Conservation (phyloP, 2,113 vertebrate species). For the Tragelaphus strepsiceros region DNA sequence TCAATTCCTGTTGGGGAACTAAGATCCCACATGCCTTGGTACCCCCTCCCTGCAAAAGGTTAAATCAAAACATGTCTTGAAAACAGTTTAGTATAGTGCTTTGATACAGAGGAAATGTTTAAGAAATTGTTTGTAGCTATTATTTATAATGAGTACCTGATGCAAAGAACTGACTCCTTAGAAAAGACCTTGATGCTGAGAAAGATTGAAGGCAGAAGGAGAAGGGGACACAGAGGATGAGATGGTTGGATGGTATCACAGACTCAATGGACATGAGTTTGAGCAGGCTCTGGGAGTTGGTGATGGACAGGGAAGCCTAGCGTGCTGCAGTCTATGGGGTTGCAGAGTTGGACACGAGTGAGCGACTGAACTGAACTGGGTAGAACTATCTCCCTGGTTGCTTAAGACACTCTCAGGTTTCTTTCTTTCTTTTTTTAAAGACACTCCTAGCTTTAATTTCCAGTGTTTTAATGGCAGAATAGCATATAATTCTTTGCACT, state of each 20-base stretch:
- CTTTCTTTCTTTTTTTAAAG: neutral
- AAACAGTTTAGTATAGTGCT: neutral
- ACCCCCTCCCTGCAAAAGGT: neutral
- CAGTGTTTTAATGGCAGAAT: neutral
- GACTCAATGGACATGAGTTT: neutral
- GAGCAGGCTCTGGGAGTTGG: neutral
- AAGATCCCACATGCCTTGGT: neutral
- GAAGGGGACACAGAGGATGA: neutral
- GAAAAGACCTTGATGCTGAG: neutral
- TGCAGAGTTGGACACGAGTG: neutral
- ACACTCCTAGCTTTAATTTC: neutral
- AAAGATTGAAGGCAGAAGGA: neutral
- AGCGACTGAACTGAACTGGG: neutral
- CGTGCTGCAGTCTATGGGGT: neutral
- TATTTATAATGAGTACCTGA: neutral
- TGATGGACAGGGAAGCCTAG: neutral
- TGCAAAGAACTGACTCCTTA: neutral
- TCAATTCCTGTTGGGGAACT: neutral
- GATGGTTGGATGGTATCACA: neutral
- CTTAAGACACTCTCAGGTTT: neutral
- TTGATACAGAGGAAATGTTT: neutral
- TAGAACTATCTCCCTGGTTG: neutral
- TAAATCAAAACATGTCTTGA: neutral
- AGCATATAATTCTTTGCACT: neutral
- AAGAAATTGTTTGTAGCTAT: neutral